A percentile compares a stretch with the other conserved stretches of the same genome.
Evolutionary conservation across 2,113 vertebrate species (phyloP).

Genomic region (Otolemur garnettii): DNA sequence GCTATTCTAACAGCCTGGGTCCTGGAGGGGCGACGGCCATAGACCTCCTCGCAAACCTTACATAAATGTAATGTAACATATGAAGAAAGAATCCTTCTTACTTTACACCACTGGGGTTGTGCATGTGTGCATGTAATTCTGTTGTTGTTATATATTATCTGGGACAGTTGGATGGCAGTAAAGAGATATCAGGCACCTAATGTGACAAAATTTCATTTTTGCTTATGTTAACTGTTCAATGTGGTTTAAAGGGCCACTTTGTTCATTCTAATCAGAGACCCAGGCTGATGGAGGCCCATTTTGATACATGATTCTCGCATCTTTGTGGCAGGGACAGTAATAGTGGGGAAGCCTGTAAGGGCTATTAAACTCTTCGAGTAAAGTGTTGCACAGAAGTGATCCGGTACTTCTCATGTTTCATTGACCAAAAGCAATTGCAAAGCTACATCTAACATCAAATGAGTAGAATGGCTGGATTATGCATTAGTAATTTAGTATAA

Average conservation of each 20-base stretch:
- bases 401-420: not conserved
- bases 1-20: not conserved
- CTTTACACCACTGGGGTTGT: not conserved
- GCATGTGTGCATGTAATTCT: not conserved
- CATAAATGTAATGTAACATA: not conserved
- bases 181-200: not conserved
- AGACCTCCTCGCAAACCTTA: not conserved
- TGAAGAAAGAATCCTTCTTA: not conserved
- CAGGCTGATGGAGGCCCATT: not conserved
- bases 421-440: not conserved
- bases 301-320: not conserved
- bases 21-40: not conserved
- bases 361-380: not conserved
- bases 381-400: not conserved
- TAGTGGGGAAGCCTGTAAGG: not conserved
- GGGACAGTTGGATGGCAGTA: not conserved
- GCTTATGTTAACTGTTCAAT: not conserved
- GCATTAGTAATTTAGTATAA: not conserved
- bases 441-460: not conserved
- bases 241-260: not conserved
- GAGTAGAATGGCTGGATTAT: not conserved
- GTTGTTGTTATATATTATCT: not conserved
- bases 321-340: not conserved
- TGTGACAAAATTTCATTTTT: conserved; percentile 2
- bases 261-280: not conserved